These are phyloP conservation scores for Notarius quadriscutis DNA, from an alignment of 2,113 vertebrate species.

Conservation along the genomic window DNA sequence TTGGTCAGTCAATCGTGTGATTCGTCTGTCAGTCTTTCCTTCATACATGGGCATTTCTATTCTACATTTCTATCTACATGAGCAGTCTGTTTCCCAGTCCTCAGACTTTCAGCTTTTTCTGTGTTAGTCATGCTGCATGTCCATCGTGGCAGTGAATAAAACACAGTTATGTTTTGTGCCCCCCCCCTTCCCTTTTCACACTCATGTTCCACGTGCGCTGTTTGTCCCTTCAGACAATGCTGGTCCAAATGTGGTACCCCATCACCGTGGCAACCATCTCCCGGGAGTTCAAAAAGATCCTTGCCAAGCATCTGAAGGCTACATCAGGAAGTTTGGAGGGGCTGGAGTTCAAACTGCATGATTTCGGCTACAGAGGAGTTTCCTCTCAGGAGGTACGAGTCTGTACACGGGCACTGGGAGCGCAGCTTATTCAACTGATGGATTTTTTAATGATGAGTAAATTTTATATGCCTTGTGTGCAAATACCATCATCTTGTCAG, in stretches of 20 bases:
- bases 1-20: not conserved
- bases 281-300: constrained; percentile 77
- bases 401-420: not conserved
- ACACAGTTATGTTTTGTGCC: not conserved
- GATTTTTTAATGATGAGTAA: not conserved
- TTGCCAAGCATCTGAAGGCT: constrained; percentile 73
- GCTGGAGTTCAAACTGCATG: constrained; percentile 73
- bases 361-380: constrained; percentile 77
- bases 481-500: not conserved
- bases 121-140: not conserved
- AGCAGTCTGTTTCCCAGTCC: not conserved
- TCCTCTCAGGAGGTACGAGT: constrained; percentile 74
- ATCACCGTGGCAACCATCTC: constrained; percentile 77
- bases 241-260: constrained; percentile 79
- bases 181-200: not conserved
- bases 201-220: constrained; percentile 3
- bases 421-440: no score
- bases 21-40: not conserved
- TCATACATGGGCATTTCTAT: not conserved
- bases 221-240: constrained; percentile 67
- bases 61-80: not conserved
- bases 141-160: not conserved
- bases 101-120: not conserved
- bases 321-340: constrained; percentile 72
- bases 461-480: not conserved